A percentile compares a stretch with the other conserved stretches of the same genome.
Conservation (phyloP, 2,113 vertebrate genomes). For the Pitta sordida region DNA sequence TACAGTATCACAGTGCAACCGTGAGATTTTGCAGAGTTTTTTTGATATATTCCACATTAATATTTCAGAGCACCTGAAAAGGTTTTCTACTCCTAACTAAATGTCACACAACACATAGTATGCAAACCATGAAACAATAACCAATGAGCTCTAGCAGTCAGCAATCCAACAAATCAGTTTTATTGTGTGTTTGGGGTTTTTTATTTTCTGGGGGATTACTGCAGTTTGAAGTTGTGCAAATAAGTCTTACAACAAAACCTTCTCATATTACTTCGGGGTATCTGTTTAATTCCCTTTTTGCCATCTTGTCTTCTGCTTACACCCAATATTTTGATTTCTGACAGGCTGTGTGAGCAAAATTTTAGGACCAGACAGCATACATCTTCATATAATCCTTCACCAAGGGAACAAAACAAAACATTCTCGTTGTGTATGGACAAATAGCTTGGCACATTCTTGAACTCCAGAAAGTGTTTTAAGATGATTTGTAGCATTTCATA, state of each 20-base stretch:
- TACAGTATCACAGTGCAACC: background rate
- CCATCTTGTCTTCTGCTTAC: background rate
- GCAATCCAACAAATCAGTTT: background rate
- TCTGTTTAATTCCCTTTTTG: background rate
- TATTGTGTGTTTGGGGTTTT: too few species aligned
- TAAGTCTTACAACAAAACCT: background rate
- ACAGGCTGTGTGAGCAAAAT: background rate
- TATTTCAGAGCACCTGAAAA: background rate
- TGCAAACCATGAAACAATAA: background rate
- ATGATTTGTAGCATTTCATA: background rate
- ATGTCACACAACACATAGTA: background rate
- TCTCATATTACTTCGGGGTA: background rate
- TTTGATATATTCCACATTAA: background rate
- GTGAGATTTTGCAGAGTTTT: background rate
- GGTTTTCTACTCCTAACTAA: background rate
- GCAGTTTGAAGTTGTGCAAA: background rate
- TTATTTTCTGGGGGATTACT: background rate
- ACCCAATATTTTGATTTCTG: background rate
- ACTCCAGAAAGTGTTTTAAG: background rate
- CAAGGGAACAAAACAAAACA: background rate
- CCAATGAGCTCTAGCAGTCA: background rate
- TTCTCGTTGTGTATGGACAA: background rate
- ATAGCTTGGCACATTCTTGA: background rate
- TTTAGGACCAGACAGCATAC: background rate
- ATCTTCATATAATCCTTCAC: conserved; percentile 6